Conservation (phyloP, 2,113 vertebrate genomes). For the Delphinapterus leucas region DNA sequence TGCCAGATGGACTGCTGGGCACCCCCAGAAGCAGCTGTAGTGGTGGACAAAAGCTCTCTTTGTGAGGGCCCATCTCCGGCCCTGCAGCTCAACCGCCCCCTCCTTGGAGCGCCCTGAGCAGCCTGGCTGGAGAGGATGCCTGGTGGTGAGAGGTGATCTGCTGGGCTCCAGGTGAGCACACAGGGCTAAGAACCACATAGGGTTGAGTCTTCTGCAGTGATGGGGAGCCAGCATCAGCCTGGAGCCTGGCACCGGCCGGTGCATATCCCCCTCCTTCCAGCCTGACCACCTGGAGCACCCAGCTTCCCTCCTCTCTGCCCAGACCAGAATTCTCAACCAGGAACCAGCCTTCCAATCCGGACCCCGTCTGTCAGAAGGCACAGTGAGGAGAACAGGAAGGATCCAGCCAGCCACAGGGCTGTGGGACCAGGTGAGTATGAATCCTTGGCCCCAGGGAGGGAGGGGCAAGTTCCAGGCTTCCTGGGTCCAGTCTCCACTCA, state of each 20-base stretch:
- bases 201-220: neutral
- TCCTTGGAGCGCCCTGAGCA: neutral
- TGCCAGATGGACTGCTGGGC: neutral
- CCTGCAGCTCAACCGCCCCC: neutral
- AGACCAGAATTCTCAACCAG: neutral
- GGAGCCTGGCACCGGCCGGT: neutral
- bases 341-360: neutral
- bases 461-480: neutral
- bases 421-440: neutral
- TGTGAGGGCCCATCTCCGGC: neutral
- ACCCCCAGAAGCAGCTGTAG: slow-evolving; percentile 17
- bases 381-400: neutral
- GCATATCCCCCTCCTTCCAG: neutral
- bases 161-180: neutral
- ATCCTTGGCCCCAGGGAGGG: neutral
- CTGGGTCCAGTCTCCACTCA: slow-evolving; percentile 69
- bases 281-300: neutral
- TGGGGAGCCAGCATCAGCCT: neutral
- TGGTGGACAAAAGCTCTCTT: slow-evolving; percentile 30
- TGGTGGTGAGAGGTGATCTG: neutral
- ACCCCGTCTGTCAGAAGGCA: neutral
- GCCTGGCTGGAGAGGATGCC: neutral
- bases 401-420: neutral
- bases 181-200: neutral
- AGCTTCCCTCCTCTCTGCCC: neutral